Base-by-base conservation (phyloP, 2,797 vertebrate genomes). In the Myripristis jacobus region DNA sequence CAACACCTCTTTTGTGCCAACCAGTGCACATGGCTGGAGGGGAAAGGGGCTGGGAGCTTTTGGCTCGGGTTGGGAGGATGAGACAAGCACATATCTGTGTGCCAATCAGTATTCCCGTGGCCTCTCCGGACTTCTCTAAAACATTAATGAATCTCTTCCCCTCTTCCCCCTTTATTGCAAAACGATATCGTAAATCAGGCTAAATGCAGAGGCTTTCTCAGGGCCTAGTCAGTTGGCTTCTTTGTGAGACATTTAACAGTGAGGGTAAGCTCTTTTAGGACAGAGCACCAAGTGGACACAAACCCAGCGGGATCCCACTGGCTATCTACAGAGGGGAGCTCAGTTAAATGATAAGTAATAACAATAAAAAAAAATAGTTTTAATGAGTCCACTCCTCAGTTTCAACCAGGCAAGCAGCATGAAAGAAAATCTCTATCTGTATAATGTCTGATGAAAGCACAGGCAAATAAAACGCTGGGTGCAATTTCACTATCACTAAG, bases 131-230 rank as follows among this genome's bases (percentile, higher is more conserved):
- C 87, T 84, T 90, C 79, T 83, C 81, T 74, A 75, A 89, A 92
- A 94, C 88, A 90, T 88, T 91, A 93, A 93, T 93, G 91, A 92
- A 92, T 93, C 90, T 81, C 90, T 88, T 89, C 87, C 87, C 88
- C 83, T 87, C 85, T 73, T 76, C 27, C 43, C 70, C 81, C 86
- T 91, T 91, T 91, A 91, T 87, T 81, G 84, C 81, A 41, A 71
- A 85, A 82, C 65, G 69, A 91, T 89, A 87, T 89, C 88, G 83
- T 94, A 94, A 94, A 94, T 94, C 93, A 92, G 84, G 77, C 52
- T 83, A 88, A 87, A 92, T 88, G 90, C 85, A 69, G 82, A 88
- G 84, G 75, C 76, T 68, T 65, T 63, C 41, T 56, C 50, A 15
- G 66, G 70, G 66, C 66, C 69, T 80, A 81, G 65, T 83, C 66